These are phyloP conservation scores for Scaptomyza polygonia DNA, from an alignment of 2,888 invertebrate genomes.

Conservation along the genomic window DNA sequence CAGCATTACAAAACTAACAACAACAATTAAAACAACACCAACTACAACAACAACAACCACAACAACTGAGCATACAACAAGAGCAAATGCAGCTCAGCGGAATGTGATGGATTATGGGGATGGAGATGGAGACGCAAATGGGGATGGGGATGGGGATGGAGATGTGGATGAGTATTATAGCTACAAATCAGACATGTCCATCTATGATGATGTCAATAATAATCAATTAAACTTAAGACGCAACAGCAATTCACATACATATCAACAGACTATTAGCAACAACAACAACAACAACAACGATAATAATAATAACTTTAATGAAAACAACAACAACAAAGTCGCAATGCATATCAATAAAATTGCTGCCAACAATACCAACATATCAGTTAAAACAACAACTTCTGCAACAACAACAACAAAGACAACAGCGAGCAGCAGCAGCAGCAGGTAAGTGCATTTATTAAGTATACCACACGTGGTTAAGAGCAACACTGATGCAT, in stretches of 20 bases:
- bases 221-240: conserved; percentile 83
- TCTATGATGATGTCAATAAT: conserved; percentile 84
- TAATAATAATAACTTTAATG: conserved; percentile 16
- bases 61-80: conserved; percentile 21
- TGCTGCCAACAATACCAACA: conserved; percentile 44
- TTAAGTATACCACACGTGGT: conserved; percentile 2
- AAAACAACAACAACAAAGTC: conserved; percentile 32
- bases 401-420: background rate
- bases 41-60: conserved; percentile 12
- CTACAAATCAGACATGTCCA: conserved; percentile 82
- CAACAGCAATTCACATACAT: conserved; percentile 76
- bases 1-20: conserved; percentile 1
- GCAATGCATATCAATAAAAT: conserved; percentile 61
- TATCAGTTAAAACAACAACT: conserved; percentile 46
- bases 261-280: conserved; percentile 66
- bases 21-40: conserved; percentile 19
- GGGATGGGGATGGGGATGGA: conserved; percentile 68
- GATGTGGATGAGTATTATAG: conserved; percentile 80
- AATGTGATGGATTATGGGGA: conserved; percentile 44
- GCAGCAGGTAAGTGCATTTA: conserved; percentile 34
- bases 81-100: conserved; percentile 5
- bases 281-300: conserved; percentile 39
- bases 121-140: conserved; percentile 27
- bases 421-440: conserved; percentile 17
- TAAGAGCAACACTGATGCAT: background rate